Base-by-base conservation (phyloP, 23 tunicate species). In the Halocynthia aurantium region DNA sequence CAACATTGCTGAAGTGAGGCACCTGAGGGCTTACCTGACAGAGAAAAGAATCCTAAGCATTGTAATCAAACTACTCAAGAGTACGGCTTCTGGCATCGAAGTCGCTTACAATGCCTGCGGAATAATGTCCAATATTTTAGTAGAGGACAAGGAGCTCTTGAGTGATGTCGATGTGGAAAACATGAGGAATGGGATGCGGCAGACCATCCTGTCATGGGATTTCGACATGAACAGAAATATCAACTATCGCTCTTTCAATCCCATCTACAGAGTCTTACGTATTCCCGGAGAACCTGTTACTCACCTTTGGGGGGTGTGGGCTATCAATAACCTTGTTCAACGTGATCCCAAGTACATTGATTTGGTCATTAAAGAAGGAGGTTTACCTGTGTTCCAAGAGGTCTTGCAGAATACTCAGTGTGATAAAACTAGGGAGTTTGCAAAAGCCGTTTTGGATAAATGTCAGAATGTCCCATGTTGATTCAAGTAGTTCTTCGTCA, bases 101-200 rank as follows among this genome's bases (percentile, higher is more conserved):
- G 80, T 86, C 8, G 80, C 84, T 6, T 91, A 91, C 81, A 83
- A 91, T 50, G 82, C 91, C 6, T 85, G 87, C 73, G 97, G 97
- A 6, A 86, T 80, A 7, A 57, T 91, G 81, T 82, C 97, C 17
- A 91, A 91, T 56, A 71, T 91, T 19, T 53, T 91, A 52, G 76
- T 85, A 11, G 97, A 91, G 60, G 76, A 51, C 6, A 72, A 84
- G 5, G 82, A 90, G 85, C 72, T 81, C 6, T 18, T 76, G 18
- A 8, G 52, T 8, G 69, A 80, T 51, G 66, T 66, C 7, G 44
- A 15, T 8, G 69, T 84, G 5, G 76, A 78, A 7, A 31, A 51
- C 50, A 73, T 90, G 15, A 57, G 81, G 51, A 51, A 19, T 21
- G 74, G 76, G 31, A 82, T 91, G 83, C 85, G 60, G 67, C 53